Evolutionary conservation across 2,113 vertebrate genomes (phyloP), one percentile per base, ranked within the genome.

Genomic region (Ptychochromis oligacanthus): DNA sequence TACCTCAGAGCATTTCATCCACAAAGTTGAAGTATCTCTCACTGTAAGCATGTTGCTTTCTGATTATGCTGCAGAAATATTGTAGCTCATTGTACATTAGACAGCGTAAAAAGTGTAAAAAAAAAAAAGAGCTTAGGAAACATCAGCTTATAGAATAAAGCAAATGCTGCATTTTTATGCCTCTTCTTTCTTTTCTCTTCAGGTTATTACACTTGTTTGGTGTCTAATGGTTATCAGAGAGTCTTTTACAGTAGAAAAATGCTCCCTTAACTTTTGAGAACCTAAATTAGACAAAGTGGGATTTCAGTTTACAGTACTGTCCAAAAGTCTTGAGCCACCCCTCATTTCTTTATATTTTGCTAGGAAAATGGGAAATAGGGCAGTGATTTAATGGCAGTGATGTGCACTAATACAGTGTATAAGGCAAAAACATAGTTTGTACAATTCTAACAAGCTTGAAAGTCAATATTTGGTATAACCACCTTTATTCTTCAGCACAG

Each of bases 241-340:
- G 6, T 31, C 65, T 31, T 52, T 2, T 28, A 52, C 43, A 52
- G 24, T 26, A 11, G 14, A 52, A 0, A 0, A 49, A 24, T 49
- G 15, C 15, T 17, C 15, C 17, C 17, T 52, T 17, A 72, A 72
- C 17, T 31, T 20, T 13, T 0, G 0, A 13, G 6, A 7, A 20
- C 43, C 52, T 11, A 8, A 31, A 14, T 31, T 52, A 72, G 17
- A 8, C 17, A 20, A 52, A 52, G 9, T 9, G 46, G 26, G 14
- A 67, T 46, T 12, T 46, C 64, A 26, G 14, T 65, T 65, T 65
- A 24, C 36, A 43, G 7, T 17, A 65, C 1, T 43, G n/a, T 43
- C 24, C 40, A 65, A 65, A 43, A 43, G 28, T 4, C 46, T 11
- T 0, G 3, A 0, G 15, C 64, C 0, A 28, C 9, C 11, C 0